Conservation (phyloP, 2,888 invertebrate species). For the Gymnoscelis rufifasciata region DNA sequence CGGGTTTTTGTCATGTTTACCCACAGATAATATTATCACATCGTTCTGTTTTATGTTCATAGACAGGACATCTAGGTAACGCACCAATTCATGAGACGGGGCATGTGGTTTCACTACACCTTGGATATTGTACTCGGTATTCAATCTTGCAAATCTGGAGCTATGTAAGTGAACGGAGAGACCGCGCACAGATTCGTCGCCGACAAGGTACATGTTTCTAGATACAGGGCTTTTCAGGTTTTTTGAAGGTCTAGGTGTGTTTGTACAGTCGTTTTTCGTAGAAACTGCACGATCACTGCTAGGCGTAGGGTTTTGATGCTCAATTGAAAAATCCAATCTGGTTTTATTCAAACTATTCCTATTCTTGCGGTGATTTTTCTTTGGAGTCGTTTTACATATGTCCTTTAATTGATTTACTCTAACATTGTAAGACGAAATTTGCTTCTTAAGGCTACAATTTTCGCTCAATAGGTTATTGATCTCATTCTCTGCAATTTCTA, state of each 20-base stretch:
- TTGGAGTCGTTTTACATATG: not conserved
- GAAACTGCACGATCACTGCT: not conserved
- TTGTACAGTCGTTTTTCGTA: no score
- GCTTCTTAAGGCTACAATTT: not conserved
- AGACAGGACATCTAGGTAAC: not conserved
- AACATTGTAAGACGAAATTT: not conserved
- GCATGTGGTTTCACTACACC: not conserved
- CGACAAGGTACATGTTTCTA: not conserved
- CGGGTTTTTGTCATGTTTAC: not conserved
- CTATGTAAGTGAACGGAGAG: not conserved
- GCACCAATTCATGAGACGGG: not conserved
- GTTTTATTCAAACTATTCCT: not conserved
- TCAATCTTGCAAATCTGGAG: not conserved
- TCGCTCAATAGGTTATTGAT: not conserved
- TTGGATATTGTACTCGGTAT: not conserved
- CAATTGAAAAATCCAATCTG: not conserved
- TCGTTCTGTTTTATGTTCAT: not conserved
- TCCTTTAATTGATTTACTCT: not conserved
- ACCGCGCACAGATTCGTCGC: not conserved
- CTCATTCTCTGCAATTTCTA: not conserved
- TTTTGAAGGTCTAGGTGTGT: no score
- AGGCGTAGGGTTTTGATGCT: not conserved
- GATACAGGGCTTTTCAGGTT: no score
- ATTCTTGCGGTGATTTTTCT: not conserved
- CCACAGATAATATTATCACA: not conserved